Percentiles rank a stretch among this genome's conserved stretches.
These are phyloP conservation scores for Todiramphus saurophagus DNA, from an alignment of 2,113 vertebrate genomes.

Conservation along the genomic window DNA sequence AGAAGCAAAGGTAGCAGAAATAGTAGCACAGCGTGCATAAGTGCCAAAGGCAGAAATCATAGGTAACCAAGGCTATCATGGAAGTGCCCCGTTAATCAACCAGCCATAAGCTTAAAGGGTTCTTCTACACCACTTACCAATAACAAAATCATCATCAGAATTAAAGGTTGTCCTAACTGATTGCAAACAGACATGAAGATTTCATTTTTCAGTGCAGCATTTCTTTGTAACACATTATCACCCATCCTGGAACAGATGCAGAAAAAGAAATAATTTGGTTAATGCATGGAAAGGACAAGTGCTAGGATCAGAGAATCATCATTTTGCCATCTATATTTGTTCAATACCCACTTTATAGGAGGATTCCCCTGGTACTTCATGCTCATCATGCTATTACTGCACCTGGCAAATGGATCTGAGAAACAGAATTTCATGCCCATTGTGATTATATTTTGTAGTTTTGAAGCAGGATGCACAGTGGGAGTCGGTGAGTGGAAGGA, in stretches of 20 bases:
- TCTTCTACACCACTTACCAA: not conserved
- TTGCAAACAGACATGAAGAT: not conserved
- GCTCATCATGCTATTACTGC: not conserved
- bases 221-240: not conserved
- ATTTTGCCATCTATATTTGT: not conserved
- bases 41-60: not conserved
- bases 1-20: not conserved
- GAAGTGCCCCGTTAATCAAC: not conserved
- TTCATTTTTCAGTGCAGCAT: not conserved
- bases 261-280: not conserved
- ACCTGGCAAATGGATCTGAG: not conserved
- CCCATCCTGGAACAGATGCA: not conserved
- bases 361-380: not conserved
- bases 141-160: not conserved
- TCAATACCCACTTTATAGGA: not conserved
- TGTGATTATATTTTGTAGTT: not conserved
- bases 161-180: not conserved
- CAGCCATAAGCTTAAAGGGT: not conserved
- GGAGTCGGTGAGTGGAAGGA: not conserved
- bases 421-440: not conserved
- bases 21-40: not conserved
- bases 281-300: not conserved
- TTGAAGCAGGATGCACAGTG: not conserved
- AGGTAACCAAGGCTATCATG: not conserved
- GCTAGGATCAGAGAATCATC: not conserved